Evolutionary conservation across 2,888 invertebrate genomes (phyloP), one percentile per base, ranked within the genome.

Genomic region (Aradus depressus): DNA sequence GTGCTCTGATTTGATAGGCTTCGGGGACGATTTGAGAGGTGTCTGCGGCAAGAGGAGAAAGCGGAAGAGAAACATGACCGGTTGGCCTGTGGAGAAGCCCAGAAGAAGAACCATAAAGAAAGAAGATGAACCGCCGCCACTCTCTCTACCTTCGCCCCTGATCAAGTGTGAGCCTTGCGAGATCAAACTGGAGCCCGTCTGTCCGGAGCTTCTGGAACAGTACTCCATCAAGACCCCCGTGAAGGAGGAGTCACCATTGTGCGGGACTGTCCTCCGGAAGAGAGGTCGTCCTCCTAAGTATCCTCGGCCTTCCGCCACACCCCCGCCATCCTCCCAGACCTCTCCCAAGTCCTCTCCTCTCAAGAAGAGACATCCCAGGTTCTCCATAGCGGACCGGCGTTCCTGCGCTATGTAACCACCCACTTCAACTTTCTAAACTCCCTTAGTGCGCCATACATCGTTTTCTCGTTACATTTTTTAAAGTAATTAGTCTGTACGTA

Each of bases 51-150:
- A 75, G 39, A 68, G 72, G 45, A 73, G 74, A 57, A 78, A 79
- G 63, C 75, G 78, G 65, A 79, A 81, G 68, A 80, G 80, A 66
- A 87, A 87, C 66, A 72, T 78, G 54, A 88, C 88, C 0, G 88
- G 88, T 6, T 88, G 88, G 88, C 88, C 88, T 0, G 66, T 67
- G 2, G 68, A 65, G 32, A 65, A 65, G 52, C 64, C 66, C 52
- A 60, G 62, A 19, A 64, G 63, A 47, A 65, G 64, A 54, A 44
- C 64, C 3, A 26, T 43, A 16, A 50, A 50, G 28, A 50, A 44
- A 21, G 44, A 32, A 18, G 52, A 48, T 45, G 52, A 55, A 21
- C 35, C 43, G 43, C 62, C 2, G 63, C 64, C 19, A 1, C 14
- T 21, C 4, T 1, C 22, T 14, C 4, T 8, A 5, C 22, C 42